phyloP scores from a whole-genome alignment of 2,888 invertebrate genomes.

The Oscheius sp. region DNA sequence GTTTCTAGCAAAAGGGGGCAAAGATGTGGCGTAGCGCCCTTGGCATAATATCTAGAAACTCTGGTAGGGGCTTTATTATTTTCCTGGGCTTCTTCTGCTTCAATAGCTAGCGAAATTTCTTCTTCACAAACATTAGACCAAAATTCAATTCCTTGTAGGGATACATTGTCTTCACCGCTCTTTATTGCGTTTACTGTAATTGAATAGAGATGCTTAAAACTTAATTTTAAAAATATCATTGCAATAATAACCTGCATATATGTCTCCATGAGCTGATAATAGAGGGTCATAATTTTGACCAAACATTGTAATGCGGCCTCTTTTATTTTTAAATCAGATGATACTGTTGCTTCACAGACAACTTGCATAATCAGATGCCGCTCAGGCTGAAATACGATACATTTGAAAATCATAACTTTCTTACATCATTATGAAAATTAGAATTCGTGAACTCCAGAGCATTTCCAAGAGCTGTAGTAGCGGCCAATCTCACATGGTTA shows the following conservation, averaged over 20 bases:
- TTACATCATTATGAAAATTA: conserved; percentile 92
- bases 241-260: conserved; percentile 99
- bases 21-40: conserved; percentile 93
- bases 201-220: conserved; percentile 73
- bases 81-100: conserved; percentile 89
- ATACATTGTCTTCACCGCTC: conserved; percentile 91
- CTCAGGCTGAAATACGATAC: conserved; percentile 80
- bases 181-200: conserved; percentile 99
- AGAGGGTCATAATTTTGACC: conserved; percentile 96
- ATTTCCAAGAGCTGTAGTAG: conserved; percentile 94
- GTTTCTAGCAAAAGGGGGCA: conserved; percentile 93
- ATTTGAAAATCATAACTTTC: not conserved
- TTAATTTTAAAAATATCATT: not conserved
- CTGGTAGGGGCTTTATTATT: conserved; percentile 91
- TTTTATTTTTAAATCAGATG: conserved; percentile 87
- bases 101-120: conserved; percentile 93
- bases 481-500: conserved; percentile 90
- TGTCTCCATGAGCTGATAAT: conserved; percentile 98
- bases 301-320: conserved; percentile 97
- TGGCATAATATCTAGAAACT: conserved; percentile 95
- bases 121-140: conserved; percentile 99
- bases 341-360: conserved; percentile 98
- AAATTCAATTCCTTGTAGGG: conserved; percentile 86
- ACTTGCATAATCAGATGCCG: conserved; percentile 99
- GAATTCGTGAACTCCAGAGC: conserved; percentile 97